Conservation (phyloP, 2,797 vertebrate species). For the Natrix natrix region DNA sequence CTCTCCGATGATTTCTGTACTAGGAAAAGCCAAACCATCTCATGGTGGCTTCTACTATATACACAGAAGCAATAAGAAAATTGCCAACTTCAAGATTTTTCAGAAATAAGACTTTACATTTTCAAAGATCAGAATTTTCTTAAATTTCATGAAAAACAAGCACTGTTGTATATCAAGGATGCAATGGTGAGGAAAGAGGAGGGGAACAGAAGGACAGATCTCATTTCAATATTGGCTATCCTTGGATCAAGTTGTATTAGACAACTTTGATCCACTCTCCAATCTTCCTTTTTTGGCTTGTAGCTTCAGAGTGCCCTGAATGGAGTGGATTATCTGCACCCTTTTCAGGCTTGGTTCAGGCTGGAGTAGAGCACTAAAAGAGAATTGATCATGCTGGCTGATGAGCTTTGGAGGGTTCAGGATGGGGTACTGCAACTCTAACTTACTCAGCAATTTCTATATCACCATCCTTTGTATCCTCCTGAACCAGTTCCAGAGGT, state of each 20-base stretch:
- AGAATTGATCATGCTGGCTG: neutral
- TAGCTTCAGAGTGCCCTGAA: neutral
- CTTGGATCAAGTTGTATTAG: neutral
- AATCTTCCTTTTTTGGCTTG: neutral
- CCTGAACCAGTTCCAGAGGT: neutral
- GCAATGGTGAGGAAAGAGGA: neutral
- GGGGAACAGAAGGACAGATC: neutral
- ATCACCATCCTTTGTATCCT: neutral
- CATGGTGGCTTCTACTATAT: neutral
- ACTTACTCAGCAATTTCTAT: neutral
- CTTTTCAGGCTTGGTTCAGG: neutral
- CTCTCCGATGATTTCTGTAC: neutral
- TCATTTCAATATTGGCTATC: neutral
- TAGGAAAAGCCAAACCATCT: neutral
- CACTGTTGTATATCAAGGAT: neutral
- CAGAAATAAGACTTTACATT: neutral
- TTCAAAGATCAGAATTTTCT: neutral
- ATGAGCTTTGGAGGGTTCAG: neutral
- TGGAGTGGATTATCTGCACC: neutral
- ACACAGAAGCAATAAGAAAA: neutral
- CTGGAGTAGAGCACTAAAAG: neutral
- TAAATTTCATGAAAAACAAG: neutral
- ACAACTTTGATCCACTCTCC: neutral
- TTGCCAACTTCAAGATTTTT: neutral
- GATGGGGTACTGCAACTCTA: neutral